Evolutionary conservation across 2,888 invertebrate species (phyloP).

Genomic region (Emmelina monodactyla): DNA sequence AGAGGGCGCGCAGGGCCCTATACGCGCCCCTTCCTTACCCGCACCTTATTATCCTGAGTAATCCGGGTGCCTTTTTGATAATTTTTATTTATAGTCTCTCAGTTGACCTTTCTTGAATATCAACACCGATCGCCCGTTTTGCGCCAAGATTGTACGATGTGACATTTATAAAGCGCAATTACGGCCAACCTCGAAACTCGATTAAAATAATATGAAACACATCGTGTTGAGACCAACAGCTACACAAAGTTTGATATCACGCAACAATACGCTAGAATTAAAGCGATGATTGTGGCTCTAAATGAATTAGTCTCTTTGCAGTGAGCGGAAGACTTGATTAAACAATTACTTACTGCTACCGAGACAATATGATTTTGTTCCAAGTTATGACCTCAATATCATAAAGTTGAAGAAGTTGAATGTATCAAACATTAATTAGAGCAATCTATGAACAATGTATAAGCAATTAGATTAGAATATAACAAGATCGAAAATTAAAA

Average conservation of each 20-base stretch:
- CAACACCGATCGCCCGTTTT: too few relatives aligned
- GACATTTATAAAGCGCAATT: neutral
- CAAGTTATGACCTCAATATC: too few relatives aligned
- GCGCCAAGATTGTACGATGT: neutral
- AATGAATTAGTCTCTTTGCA: neutral
- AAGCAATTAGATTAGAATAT: too few relatives aligned
- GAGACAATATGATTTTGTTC: too few relatives aligned
- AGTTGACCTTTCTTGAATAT: slow-evolving; percentile 32
- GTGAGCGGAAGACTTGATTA: neutral
- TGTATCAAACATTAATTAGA: too few relatives aligned
- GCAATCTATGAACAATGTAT: too few relatives aligned
- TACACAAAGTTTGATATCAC: too few relatives aligned
- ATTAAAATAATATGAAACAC: too few relatives aligned
- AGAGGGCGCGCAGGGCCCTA: slow-evolving; percentile 18
- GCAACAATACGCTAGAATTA: too few relatives aligned
- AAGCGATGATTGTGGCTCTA: neutral
- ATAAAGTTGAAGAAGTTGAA: too few relatives aligned
- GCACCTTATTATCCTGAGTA: slow-evolving; percentile 63
- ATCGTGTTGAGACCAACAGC: too few relatives aligned
- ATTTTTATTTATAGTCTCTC: slow-evolving; percentile 49
- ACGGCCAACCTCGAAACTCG: neutral
- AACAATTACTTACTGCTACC: neutral
- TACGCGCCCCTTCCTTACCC: slow-evolving; percentile 46
- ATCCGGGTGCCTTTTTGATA: slow-evolving; percentile 58
- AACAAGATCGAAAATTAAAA: too few relatives aligned